phyloP scores from a whole-genome alignment of 2,113 vertebrate genomes.

The Setophaga coronata region DNA sequence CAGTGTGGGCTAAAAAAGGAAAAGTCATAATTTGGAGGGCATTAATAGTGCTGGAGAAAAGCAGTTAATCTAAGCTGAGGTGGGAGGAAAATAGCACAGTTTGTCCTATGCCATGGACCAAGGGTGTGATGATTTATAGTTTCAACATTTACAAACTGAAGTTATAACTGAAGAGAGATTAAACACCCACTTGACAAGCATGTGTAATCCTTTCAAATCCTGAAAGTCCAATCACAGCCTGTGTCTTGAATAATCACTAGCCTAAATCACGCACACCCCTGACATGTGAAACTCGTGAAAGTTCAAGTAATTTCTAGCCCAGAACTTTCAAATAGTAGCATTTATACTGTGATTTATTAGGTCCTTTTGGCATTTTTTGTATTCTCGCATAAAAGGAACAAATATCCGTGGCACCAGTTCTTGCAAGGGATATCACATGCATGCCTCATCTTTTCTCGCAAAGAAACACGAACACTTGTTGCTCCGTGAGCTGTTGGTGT shows the following conservation, averaged over 20 bases:
- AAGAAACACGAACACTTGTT: not conserved
- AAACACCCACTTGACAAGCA: slow-evolving; percentile 5
- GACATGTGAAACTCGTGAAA: not conserved
- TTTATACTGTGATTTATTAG: not conserved
- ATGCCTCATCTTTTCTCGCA: not conserved
- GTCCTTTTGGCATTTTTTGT: not conserved
- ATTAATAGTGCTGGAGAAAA: not conserved
- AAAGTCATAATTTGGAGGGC: not conserved
- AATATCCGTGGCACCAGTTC: not conserved
- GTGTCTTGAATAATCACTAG: not conserved
- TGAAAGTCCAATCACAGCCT: not conserved
- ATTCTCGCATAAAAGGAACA: not conserved
- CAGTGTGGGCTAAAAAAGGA: not conserved
- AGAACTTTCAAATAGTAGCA: not conserved
- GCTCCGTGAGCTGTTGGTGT: not conserved
- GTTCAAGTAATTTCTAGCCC: not conserved
- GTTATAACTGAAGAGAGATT: not conserved
- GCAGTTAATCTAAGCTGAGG: not conserved
- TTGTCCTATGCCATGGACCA: not conserved
- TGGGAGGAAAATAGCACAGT: not conserved
- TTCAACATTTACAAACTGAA: not conserved
- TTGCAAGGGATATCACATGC: not conserved
- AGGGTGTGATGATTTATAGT: not conserved
- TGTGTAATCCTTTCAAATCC: not conserved
- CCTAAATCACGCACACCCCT: not conserved